Conservation (phyloP, 2,888 invertebrate species). For the Phaonia tiefii region DNA sequence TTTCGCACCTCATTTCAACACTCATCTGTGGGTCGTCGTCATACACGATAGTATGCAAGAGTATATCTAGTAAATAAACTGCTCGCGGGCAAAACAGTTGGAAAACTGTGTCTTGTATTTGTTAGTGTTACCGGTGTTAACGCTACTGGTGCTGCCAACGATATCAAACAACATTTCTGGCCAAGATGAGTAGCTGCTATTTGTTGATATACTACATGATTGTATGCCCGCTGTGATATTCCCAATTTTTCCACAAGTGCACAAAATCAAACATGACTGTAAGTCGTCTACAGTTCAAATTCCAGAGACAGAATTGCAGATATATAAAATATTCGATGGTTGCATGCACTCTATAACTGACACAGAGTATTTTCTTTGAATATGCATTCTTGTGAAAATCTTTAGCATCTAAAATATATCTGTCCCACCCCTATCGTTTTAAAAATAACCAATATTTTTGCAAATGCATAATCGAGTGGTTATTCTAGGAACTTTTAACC, state of each 20-base stretch:
- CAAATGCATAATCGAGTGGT: no score
- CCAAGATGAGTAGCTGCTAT: conserved; percentile 32
- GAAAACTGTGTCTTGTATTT: conserved; percentile 33
- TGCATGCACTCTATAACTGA: neutral
- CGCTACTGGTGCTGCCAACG: conserved; percentile 35
- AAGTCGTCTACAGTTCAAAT: conserved; percentile 45
- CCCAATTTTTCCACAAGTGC: conserved; percentile 38
- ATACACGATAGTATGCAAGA: conserved; percentile 49
- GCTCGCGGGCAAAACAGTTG: conserved; percentile 45
- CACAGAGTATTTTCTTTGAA: no score
- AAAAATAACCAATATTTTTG: no score
- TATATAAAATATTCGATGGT: neutral
- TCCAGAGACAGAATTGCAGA: conserved; percentile 41
- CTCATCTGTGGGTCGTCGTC: conserved; percentile 38
- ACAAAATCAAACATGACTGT: conserved; percentile 34
- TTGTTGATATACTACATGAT: conserved; percentile 38
- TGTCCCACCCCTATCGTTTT: no score
- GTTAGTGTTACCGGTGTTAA: conserved; percentile 37
- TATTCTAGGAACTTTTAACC: no score
- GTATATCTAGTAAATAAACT: neutral
- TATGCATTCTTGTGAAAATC: no score
- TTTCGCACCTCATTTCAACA: conserved; percentile 68
- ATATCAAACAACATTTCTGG: conserved; percentile 39
- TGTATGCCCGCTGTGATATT: conserved; percentile 60
- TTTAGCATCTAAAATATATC: no score